These are phyloP conservation scores for Operophtera brumata DNA, from an alignment of 2,888 invertebrate genomes.

Conservation along the genomic window DNA sequence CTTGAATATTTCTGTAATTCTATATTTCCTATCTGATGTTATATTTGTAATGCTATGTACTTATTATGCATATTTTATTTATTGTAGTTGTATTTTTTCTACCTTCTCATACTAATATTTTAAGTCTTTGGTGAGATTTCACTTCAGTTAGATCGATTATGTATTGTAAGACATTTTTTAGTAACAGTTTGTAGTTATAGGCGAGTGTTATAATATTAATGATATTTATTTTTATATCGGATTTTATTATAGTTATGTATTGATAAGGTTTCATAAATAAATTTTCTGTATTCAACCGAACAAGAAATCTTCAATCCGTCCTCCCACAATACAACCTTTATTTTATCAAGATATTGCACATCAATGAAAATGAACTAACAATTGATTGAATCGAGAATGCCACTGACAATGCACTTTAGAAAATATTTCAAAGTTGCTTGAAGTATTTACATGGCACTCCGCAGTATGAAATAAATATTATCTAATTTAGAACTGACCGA, in stretches of 20 bases:
- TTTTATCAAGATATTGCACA: background rate
- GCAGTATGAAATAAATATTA: background rate
- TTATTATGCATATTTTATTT: slow-evolving; percentile 1
- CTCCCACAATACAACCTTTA: background rate
- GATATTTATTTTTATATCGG: slow-evolving; percentile 68
- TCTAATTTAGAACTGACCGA: background rate
- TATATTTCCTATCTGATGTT: background rate
- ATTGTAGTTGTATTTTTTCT: background rate
- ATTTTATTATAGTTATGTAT: slow-evolving; percentile 57
- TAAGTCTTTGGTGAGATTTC: too few relatives aligned
- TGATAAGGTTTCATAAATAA: slow-evolving; percentile 52
- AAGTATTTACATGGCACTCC: background rate
- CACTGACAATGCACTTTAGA: background rate
- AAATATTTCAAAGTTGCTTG: too few relatives aligned
- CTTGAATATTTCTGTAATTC: background rate
- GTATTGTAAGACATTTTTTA: slow-evolving; percentile 35
- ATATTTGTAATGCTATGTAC: background rate
- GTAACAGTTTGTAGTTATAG: slow-evolving; percentile 39
- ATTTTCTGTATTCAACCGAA: slow-evolving; percentile 40
- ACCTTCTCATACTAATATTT: background rate
- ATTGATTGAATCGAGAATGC: slow-evolving; percentile 6
- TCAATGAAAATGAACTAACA: slow-evolving; percentile 4
- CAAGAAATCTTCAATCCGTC: slow-evolving; percentile 28
- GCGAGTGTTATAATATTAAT: slow-evolving; percentile 52
- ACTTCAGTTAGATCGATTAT: background rate